Evolutionary conservation across 2,113 vertebrate species (phyloP).

Genomic region (Myotis davidii): DNA sequence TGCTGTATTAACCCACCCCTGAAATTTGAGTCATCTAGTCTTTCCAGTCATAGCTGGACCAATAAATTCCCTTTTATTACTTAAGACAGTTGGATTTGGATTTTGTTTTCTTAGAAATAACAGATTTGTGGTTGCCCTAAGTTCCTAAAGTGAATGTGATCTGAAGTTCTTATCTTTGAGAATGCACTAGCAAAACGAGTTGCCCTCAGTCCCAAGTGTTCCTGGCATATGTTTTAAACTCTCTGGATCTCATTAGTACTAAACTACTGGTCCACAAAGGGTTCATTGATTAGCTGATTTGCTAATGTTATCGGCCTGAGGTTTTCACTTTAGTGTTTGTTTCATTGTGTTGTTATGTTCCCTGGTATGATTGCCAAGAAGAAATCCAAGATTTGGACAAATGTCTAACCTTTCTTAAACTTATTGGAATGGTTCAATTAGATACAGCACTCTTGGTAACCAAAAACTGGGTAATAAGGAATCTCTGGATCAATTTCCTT

Average conservation of each 20-base stretch:
- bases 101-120: conserved; percentile 27
- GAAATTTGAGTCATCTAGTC: neutral
- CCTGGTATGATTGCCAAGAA: neutral
- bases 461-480: neutral
- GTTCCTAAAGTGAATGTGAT: neutral
- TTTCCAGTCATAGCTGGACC: neutral
- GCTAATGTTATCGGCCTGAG: neutral
- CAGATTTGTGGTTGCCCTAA: neutral
- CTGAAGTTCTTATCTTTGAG: neutral
- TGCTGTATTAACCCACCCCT: neutral
- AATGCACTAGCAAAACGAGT: neutral
- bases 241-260: neutral
- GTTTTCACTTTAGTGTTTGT: neutral
- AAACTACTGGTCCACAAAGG: neutral
- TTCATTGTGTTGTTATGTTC: neutral
- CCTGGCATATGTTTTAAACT: neutral
- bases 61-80: conserved; percentile 16
- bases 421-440: neutral
- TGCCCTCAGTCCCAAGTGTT: neutral
- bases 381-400: conserved; percentile 6
- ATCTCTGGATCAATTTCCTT: neutral
- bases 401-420: neutral
- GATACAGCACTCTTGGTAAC: neutral
- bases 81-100: neutral
- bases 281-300: neutral